A percentile compares a stretch with the other conserved stretches of the same genome.
phyloP scores from a whole-genome alignment of 2,797 vertebrate species.

The Sebastolobus altivelis region DNA sequence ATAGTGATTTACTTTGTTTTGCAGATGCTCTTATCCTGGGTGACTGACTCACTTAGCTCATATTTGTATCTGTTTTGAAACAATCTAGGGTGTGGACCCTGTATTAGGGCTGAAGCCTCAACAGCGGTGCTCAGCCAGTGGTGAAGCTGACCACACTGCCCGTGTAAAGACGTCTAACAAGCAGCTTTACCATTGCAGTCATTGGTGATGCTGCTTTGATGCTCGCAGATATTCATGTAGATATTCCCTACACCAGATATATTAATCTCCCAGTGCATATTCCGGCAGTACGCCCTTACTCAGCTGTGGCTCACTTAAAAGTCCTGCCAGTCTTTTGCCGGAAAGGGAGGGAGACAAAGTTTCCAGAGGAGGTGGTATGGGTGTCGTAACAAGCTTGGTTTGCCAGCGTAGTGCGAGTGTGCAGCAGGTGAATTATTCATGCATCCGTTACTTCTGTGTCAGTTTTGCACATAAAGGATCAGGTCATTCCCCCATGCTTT shows the following conservation, averaged over 20 bases:
- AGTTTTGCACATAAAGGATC: constrained; percentile 35
- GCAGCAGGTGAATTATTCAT: constrained; percentile 68
- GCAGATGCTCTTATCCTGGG: constrained; percentile 53
- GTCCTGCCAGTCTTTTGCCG: constrained; percentile 15
- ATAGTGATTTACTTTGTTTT: constrained; percentile 63
- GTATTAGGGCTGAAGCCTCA: constrained; percentile 12
- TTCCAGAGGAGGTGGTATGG: constrained; percentile 35
- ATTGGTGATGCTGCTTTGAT: neutral
- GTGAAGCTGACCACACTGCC: neutral
- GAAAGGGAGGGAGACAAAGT: constrained; percentile 6
- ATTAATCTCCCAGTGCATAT: neutral
- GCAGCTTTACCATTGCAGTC: neutral
- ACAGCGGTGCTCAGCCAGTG: neutral
- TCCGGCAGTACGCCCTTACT: neutral
- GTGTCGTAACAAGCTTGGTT: constrained; percentile 27
- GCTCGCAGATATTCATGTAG: neutral
- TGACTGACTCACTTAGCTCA: constrained; percentile 33
- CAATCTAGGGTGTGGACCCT: constrained; percentile 36
- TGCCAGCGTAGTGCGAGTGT: constrained; percentile 29
- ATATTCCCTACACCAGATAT: neutral
- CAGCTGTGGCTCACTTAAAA: constrained; percentile 20
- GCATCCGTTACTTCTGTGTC: constrained; percentile 41
- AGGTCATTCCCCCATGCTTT: constrained; percentile 10
- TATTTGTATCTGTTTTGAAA: constrained; percentile 52
- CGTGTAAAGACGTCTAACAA: neutral